Percentiles rank a stretch among this genome's conserved stretches.
These are phyloP conservation scores for Penaeus monodon DNA, from an alignment of 2,888 invertebrate genomes.

Conservation along the genomic window DNA sequence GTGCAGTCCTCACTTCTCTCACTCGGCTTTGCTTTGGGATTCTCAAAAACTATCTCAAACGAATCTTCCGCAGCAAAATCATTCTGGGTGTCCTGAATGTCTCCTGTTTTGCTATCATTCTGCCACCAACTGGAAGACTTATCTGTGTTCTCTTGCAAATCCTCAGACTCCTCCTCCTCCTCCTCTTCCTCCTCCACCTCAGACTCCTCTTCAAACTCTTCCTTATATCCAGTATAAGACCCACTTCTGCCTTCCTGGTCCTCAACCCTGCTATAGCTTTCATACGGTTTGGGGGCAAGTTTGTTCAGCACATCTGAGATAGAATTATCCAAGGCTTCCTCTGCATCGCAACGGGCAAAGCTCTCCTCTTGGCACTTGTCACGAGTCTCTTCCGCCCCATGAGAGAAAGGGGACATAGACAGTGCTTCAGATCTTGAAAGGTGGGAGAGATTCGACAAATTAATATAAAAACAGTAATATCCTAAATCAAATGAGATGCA, in stretches of 20 bases:
- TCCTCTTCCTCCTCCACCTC: background rate
- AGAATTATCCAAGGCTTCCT: too few relatives aligned
- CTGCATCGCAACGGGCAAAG: too few relatives aligned
- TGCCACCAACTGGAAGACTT: background rate
- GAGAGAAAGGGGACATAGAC: constrained; percentile 8
- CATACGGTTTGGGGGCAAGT: too few relatives aligned
- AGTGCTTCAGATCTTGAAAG: too few relatives aligned
- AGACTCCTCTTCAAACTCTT: background rate
- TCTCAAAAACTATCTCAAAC: constrained; percentile 35
- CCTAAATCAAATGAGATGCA: too few relatives aligned
- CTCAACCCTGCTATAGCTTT: too few relatives aligned
- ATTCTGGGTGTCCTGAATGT: background rate
- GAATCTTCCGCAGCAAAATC: constrained; percentile 25
- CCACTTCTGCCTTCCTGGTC: too few relatives aligned
- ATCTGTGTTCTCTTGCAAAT: background rate
- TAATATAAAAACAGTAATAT: too few relatives aligned
- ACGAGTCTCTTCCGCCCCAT: constrained; percentile 1
- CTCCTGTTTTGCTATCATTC: background rate
- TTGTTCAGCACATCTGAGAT: too few relatives aligned
- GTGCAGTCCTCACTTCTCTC: background rate
- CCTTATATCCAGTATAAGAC: background rate
- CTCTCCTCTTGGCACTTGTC: background rate
- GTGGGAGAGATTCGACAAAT: too few relatives aligned
- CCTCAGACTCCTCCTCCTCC: background rate
- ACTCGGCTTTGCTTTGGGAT: constrained; percentile 8